Base-by-base conservation (phyloP, 2,888 invertebrate species). In the Eilema caniola region DNA sequence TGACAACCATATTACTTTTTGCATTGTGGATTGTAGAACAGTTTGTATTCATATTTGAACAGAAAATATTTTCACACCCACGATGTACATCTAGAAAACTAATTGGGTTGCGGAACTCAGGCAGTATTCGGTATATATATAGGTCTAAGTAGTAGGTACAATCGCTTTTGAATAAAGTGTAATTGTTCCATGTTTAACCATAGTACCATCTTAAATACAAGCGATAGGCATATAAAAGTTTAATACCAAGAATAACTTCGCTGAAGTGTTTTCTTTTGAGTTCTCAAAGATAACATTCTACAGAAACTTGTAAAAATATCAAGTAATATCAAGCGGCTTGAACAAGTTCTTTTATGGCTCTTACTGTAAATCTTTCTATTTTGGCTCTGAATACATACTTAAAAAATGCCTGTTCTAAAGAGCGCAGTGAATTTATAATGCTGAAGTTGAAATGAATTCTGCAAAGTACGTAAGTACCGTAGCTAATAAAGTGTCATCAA, bases 201-300 rank as follows among this genome's bases (percentile, higher is more conserved):
- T 5, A 28, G 5, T 28, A 28, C 11, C 10, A n/a, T n/a, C 31
- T 31, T 65, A 12, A 56, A 25, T 56, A 25, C 31, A 3, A 20
- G 12, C 8, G n/a, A 28, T n/a, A 28, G 28, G n/a, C 28, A 31
- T 31, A 53, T 28, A 47, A 47, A 67, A 24, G 60, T 14, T 69
- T 65, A 47, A 69, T 69, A 53, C 53, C 64, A 60, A 60, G 53
- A 53, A 65, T 60, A 65, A 60, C 47, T 60, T 65, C n/a, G 5
- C 23, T n/a, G 47, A 59, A 66, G 60, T 31, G 23, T 69, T 20
- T 41, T 33, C 60, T 57, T 56, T 63, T 69, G 83, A 83, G 76
- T 81, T 83, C 76, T 61, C 74, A 78, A 75, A 72, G 81, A 82
- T 79, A 84, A 85, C 82, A 84, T 83, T 80, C 81, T 82, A 72